Percentiles rank a stretch among this genome's conserved stretches.
These are phyloP conservation scores for Drosophila mayaguana DNA, from an alignment of 2,888 invertebrate genomes.

Conservation along the genomic window DNA sequence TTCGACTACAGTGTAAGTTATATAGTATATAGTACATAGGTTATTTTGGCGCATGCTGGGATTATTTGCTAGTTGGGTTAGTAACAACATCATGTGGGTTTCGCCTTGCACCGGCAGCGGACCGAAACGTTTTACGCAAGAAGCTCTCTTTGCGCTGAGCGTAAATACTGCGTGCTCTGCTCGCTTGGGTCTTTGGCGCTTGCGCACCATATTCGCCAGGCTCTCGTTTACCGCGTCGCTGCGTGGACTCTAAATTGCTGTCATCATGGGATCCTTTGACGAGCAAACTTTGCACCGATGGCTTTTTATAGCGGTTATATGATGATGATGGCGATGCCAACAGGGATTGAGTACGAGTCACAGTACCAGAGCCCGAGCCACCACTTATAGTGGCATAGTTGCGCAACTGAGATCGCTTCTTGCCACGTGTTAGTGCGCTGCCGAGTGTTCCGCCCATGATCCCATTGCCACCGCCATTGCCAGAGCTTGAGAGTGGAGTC, in stretches of 20 bases:
- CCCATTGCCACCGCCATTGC: constrained; percentile 44
- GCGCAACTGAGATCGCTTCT: constrained; percentile 81
- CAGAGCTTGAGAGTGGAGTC: constrained; percentile 20
- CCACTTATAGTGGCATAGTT: constrained; percentile 70
- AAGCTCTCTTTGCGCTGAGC: constrained; percentile 85
- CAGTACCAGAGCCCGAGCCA: constrained; percentile 56
- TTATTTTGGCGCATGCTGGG: constrained; percentile 41
- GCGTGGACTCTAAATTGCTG: constrained; percentile 24
- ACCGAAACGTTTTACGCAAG: constrained; percentile 85
- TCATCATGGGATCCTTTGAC: constrained; percentile 39
- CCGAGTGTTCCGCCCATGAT: constrained; percentile 77
- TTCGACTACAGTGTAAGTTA: background rate
- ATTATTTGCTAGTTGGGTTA: constrained; percentile 54
- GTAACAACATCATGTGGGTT: constrained; percentile 69
- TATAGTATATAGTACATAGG: constrained; percentile 3
- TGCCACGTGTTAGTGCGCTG: constrained; percentile 79
- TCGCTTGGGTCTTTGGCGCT: background rate
- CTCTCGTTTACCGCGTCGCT: constrained; percentile 17
- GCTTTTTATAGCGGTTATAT: constrained; percentile 61
- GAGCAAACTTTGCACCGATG: constrained; percentile 63
- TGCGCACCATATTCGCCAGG: background rate
- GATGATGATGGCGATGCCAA: constrained; percentile 50
- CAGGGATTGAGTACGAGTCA: constrained; percentile 80
- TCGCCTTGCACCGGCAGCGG: constrained; percentile 82
- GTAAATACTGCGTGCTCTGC: constrained; percentile 45